These are phyloP conservation scores for Girardia tigrina DNA, from an alignment of 2,888 invertebrate species.

Conservation along the genomic window DNA sequence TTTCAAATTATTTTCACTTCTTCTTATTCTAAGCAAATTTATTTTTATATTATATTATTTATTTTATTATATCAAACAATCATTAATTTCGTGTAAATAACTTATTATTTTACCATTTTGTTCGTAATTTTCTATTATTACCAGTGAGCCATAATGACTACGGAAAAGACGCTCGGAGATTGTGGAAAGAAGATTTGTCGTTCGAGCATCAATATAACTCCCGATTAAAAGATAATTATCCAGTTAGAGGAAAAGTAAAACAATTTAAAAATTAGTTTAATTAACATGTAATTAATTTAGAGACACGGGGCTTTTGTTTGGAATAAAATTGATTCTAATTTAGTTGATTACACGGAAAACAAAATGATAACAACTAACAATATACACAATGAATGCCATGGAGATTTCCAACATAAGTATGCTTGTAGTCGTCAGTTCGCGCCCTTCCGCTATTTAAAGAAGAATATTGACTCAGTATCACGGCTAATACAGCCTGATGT, in stretches of 20 bases:
- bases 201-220: conserved; percentile 47
- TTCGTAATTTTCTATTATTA: no score
- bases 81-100: no score
- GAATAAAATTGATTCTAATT: background rate
- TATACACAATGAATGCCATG: background rate
- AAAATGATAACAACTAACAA: background rate
- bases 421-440: background rate
- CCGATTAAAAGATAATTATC: conserved; percentile 43
- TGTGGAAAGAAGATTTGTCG: conserved; percentile 43
- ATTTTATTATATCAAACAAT: no score
- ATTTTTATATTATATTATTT: no score
- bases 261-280: background rate
- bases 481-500: background rate
- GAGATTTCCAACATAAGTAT: background rate
- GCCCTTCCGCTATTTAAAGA: background rate
- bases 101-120: no score
- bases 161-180: background rate
- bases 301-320: background rate
- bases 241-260: conserved; percentile 45
- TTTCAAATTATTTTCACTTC: no score
- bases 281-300: background rate
- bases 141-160: background rate
- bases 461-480: background rate
- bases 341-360: background rate
- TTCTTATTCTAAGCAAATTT: no score